phyloP scores from a whole-genome alignment of 2,888 invertebrate genomes.

The Conomelus anceps region DNA sequence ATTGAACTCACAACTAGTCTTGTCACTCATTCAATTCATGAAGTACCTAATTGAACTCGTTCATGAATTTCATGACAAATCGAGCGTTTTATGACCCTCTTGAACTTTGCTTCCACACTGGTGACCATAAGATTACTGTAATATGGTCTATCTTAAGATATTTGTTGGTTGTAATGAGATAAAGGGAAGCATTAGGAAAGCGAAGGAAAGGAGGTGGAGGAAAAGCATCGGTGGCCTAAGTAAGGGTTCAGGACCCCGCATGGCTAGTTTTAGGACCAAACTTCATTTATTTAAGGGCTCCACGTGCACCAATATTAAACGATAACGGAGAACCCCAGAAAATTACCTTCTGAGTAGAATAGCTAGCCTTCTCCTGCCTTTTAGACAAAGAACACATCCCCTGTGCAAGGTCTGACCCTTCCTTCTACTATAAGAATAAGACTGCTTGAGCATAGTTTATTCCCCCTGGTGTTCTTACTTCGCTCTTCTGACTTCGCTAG shows the following conservation, averaged over 20 bases:
- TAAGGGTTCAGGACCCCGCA: background rate
- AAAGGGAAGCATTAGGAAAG: background rate
- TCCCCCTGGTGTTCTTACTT: background rate
- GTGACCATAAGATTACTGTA: background rate
- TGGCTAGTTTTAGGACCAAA: constrained; percentile 4
- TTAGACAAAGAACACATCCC: background rate
- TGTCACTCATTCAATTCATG: no score
- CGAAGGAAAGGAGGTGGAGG: background rate
- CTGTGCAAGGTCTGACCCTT: background rate
- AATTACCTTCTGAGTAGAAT: background rate
- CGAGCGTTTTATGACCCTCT: background rate
- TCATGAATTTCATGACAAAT: background rate
- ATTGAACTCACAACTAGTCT: no score
- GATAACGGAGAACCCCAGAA: constrained; percentile 2
- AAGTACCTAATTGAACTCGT: background rate
- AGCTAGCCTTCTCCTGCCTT: background rate
- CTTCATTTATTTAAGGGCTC: constrained; percentile 6
- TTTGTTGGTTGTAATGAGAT: background rate
- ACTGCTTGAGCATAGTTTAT: background rate
- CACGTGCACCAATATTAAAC: constrained; percentile 4
- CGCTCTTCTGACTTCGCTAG: background rate
- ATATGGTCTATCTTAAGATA: background rate
- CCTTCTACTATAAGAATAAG: background rate
- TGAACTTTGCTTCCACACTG: background rate
- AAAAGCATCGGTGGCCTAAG: background rate